These are phyloP conservation scores for Idaea aversata DNA, from an alignment of 2,888 invertebrate species.

Conservation along the genomic window DNA sequence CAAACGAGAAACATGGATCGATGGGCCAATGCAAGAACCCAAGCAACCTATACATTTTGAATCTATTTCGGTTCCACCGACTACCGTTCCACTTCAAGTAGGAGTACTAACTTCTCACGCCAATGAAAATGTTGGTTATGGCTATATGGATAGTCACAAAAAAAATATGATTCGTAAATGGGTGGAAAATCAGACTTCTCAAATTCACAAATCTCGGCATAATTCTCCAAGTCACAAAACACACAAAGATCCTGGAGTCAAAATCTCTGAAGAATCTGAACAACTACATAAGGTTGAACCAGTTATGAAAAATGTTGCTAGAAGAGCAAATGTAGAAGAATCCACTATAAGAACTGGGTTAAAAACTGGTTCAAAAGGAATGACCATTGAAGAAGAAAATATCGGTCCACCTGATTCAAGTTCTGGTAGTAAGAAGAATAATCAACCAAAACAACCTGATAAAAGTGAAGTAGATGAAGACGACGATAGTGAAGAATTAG, in stretches of 20 bases:
- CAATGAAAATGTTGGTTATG: constrained; percentile 83
- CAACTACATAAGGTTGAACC: constrained; percentile 67
- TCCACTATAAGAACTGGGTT: constrained; percentile 82
- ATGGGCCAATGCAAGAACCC: constrained; percentile 91
- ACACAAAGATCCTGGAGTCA: constrained; percentile 50
- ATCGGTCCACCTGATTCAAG: constrained; percentile 57
- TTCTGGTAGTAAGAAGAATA: constrained; percentile 38
- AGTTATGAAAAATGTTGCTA: constrained; percentile 74
- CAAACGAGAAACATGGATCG: constrained; percentile 96
- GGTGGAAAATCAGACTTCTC: constrained; percentile 94
- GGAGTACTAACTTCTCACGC: constrained; percentile 69
- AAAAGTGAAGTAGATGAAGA: constrained; percentile 83
- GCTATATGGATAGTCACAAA: constrained; percentile 95
- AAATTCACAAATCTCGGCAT: constrained; percentile 86
- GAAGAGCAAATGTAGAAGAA: constrained; percentile 80
- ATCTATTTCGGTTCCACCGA: constrained; percentile 82
- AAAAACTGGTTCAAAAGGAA: constrained; percentile 75
- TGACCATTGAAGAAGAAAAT: constrained; percentile 75
- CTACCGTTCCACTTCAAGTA: constrained; percentile 60
- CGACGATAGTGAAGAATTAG: constrained; percentile 89
- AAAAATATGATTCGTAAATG: constrained; percentile 96
- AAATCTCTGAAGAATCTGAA: constrained; percentile 53
- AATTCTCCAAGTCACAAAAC: constrained; percentile 73
- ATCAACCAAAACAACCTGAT: constrained; percentile 50
- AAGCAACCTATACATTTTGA: constrained; percentile 72